These are phyloP conservation scores for Conus ventricosus DNA, from an alignment of 1,140 invertebrate genomes.

Conservation along the genomic window DNA sequence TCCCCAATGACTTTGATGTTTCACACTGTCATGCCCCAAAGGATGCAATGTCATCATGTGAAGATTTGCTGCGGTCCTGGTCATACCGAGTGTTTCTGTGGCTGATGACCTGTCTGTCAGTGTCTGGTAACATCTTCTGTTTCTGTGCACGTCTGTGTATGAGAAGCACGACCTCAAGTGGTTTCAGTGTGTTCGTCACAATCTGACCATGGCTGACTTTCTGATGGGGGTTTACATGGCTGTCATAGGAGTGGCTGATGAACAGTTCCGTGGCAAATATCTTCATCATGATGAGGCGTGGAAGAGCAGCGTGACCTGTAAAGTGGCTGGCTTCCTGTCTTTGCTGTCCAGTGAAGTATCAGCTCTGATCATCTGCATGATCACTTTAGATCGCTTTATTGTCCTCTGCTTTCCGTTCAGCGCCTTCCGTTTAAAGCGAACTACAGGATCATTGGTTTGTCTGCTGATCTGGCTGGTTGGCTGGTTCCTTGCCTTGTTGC, in stretches of 20 bases:
- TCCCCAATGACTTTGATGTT: not conserved
- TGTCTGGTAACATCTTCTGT: constrained; percentile 41
- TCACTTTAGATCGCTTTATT: too few relatives aligned
- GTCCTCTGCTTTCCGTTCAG: constrained; percentile 61
- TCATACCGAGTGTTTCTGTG: constrained; percentile 38
- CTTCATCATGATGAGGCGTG: constrained; percentile 51
- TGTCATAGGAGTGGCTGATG: constrained; percentile 62
- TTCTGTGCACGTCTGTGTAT: constrained; percentile 39
- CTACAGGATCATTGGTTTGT: not conserved
- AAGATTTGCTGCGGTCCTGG: not conserved
- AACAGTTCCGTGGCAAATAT: constrained; percentile 54
- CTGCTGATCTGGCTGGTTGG: not conserved
- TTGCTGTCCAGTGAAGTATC: too few relatives aligned
- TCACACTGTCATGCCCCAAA: constrained; percentile 44
- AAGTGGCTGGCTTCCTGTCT: constrained; percentile 51
- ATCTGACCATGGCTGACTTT: constrained; percentile 57
- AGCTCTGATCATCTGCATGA: too few relatives aligned
- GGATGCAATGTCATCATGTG: constrained; percentile 46
- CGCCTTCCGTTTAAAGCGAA: constrained; percentile 26
- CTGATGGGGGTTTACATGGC: constrained; percentile 57
- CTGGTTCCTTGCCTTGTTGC: not conserved
- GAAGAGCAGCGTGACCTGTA: constrained; percentile 51
- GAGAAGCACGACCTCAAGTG: constrained; percentile 33
- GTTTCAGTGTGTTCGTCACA: constrained; percentile 46
- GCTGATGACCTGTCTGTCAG: constrained; percentile 1